phyloP scores from a whole-genome alignment of 2,888 invertebrate genomes.

The Dolichomitus sp. region DNA sequence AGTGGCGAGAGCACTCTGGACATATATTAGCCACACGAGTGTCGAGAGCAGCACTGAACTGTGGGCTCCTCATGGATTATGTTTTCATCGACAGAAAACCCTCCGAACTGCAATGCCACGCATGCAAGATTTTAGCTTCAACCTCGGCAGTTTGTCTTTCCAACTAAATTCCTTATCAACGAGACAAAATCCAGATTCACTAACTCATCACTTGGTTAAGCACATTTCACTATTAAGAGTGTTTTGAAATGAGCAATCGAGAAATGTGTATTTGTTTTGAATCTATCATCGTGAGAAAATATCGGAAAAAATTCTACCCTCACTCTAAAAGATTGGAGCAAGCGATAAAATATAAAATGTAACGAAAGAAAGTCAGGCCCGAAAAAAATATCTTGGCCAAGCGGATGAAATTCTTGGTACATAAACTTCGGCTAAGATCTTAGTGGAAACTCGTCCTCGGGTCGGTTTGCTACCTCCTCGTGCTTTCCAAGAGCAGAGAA shows the following conservation, averaged over 20 bases:
- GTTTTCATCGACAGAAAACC: slow-evolving; percentile 5
- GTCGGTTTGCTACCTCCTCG: background rate
- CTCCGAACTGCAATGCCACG: background rate
- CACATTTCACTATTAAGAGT: background rate
- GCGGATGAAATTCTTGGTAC: slow-evolving; percentile 6
- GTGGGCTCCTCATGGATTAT: slow-evolving; percentile 8
- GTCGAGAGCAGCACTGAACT: slow-evolving; percentile 1
- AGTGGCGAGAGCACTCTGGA: slow-evolving; percentile 11
- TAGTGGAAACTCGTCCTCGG: slow-evolving; percentile 1
- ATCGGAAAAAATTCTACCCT: no score
- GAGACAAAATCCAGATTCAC: slow-evolving; percentile 4
- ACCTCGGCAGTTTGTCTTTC: background rate
- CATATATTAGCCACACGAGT: background rate
- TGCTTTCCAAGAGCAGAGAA: slow-evolving; percentile 12
- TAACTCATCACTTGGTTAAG: background rate
- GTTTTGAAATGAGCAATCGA: background rate
- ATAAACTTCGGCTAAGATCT: slow-evolving; percentile 1
- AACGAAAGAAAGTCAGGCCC: background rate
- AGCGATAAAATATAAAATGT: background rate
- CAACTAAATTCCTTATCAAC: background rate
- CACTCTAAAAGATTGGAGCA: background rate
- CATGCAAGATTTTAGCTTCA: background rate
- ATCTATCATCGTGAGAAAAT: background rate
- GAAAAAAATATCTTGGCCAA: slow-evolving; percentile 15
- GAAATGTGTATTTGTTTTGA: background rate